phyloP scores from a whole-genome alignment of 2,888 invertebrate species.

The Halocaridina rubra region DNA sequence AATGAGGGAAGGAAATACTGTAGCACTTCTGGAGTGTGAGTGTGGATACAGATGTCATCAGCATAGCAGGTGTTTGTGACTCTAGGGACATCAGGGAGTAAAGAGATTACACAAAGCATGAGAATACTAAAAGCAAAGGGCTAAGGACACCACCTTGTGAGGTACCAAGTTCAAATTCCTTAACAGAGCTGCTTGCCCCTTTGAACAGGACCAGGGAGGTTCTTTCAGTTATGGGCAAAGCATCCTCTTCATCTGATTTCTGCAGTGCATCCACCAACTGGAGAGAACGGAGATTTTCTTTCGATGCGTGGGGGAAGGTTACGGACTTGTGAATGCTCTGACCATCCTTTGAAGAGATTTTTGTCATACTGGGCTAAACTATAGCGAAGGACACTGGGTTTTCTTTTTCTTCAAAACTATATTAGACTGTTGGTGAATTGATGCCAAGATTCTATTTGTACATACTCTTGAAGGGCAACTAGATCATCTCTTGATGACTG shows the following conservation, averaged over 20 bases:
- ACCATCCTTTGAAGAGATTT: not conserved
- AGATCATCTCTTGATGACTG: not conserved
- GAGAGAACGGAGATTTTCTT: not conserved
- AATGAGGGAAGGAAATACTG: constrained; percentile 14
- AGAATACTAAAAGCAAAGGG: too few species aligned
- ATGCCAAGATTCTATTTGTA: not conserved
- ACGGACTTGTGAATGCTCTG: too few species aligned
- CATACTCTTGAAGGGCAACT: not conserved
- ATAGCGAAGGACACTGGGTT: not conserved
- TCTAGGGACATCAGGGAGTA: not conserved
- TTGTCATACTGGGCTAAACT: not conserved
- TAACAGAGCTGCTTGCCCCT: too few species aligned
- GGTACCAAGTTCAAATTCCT: not conserved
- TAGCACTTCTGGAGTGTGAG: not conserved
- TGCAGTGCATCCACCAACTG: not conserved
- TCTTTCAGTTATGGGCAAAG: too few species aligned
- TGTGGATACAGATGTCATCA: constrained; percentile 25
- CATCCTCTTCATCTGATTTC: too few species aligned
- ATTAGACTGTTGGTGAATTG: not conserved
- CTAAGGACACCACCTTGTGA: too few species aligned
- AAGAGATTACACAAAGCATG: not conserved
- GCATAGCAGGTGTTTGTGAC: constrained; percentile 4
- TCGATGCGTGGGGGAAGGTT: too few species aligned
- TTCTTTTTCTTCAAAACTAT: not conserved
- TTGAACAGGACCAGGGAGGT: too few species aligned